These are phyloP conservation scores for Torymus auratus DNA, from an alignment of 2,888 invertebrate species.

Conservation along the genomic window DNA sequence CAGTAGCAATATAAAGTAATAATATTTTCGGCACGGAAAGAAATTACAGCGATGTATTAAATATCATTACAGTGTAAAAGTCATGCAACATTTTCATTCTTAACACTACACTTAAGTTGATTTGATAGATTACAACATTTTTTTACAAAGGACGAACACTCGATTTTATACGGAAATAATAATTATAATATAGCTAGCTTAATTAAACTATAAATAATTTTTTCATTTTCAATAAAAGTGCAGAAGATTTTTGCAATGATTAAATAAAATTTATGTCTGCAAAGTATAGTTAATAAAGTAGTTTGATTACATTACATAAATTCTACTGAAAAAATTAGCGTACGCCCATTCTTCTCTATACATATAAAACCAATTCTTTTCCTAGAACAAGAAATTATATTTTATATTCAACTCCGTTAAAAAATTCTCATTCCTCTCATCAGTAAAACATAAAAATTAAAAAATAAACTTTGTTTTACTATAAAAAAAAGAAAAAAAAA, in stretches of 20 bases:
- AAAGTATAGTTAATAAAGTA: constrained; percentile 31
- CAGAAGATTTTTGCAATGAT: constrained; percentile 29
- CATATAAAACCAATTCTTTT: constrained; percentile 9
- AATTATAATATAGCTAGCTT: constrained; percentile 22
- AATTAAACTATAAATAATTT: constrained; percentile 39
- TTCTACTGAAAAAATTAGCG: constrained; percentile 48
- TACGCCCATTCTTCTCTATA: constrained; percentile 37
- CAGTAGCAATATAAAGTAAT: background rate
- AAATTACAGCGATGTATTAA: constrained; percentile 19
- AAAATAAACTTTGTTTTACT: no score
- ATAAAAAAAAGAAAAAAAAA: background rate
- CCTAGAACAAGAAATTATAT: no score
- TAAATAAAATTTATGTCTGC: constrained; percentile 41
- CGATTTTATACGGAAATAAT: constrained; percentile 36
- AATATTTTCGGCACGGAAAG: constrained; percentile 3
- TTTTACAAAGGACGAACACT: constrained; percentile 41
- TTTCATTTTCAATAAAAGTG: constrained; percentile 27
- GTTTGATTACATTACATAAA: constrained; percentile 43
- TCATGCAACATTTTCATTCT: constrained; percentile 28
- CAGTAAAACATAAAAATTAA: no score
- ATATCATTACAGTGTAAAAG: constrained; percentile 20
- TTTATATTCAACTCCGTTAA: no score
- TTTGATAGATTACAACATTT: constrained; percentile 34
- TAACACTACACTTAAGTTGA: constrained; percentile 15
- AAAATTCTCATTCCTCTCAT: no score